Percentiles rank a stretch among this genome's conserved stretches.
phyloP scores from a whole-genome alignment of 1,140 invertebrate genomes.

The Drosophila navojoa region DNA sequence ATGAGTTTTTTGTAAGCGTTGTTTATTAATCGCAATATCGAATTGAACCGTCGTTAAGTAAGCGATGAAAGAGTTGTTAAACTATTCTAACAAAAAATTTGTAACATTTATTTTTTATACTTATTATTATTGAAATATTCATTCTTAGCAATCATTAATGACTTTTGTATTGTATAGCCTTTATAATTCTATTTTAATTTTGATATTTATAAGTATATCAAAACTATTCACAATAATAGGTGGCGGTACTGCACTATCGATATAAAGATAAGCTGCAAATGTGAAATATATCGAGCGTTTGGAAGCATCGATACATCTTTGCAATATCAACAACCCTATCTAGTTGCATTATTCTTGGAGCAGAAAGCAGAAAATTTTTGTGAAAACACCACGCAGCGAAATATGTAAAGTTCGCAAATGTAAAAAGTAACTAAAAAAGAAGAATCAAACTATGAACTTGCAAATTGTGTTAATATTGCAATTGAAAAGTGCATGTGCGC shows the following conservation, averaged over 20 bases:
- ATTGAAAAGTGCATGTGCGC: slow-evolving; percentile 14
- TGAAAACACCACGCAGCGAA: slow-evolving; percentile 28
- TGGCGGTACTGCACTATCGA: slow-evolving; percentile 11
- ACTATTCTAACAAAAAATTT: neutral
- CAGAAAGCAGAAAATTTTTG: slow-evolving; percentile 39
- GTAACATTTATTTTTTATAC: neutral
- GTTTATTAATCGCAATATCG: neutral
- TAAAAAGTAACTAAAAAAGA: slow-evolving; percentile 11
- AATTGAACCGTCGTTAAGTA: neutral
- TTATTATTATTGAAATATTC: neutral
- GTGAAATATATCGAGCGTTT: neutral
- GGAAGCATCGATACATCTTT: slow-evolving; percentile 29
- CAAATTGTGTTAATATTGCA: slow-evolving; percentile 8
- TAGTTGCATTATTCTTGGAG: slow-evolving; percentile 50
- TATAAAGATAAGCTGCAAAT: slow-evolving; percentile 1
- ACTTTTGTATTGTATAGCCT: neutral
- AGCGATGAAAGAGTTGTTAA: slow-evolving; percentile 7
- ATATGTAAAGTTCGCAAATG: slow-evolving; percentile 30
- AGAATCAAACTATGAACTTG: slow-evolving; percentile 19
- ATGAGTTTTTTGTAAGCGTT: neutral
- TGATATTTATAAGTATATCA: neutral
- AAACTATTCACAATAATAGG: neutral
- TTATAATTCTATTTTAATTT: neutral
- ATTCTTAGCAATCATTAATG: neutral
- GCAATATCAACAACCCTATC: slow-evolving; percentile 51